Percentiles rank a stretch among this genome's conserved stretches.
Evolutionary conservation across 30 jellyfish, hydroid and myxozoan genomes (phyloP).

Genomic region (Sanderia malayensis): DNA sequence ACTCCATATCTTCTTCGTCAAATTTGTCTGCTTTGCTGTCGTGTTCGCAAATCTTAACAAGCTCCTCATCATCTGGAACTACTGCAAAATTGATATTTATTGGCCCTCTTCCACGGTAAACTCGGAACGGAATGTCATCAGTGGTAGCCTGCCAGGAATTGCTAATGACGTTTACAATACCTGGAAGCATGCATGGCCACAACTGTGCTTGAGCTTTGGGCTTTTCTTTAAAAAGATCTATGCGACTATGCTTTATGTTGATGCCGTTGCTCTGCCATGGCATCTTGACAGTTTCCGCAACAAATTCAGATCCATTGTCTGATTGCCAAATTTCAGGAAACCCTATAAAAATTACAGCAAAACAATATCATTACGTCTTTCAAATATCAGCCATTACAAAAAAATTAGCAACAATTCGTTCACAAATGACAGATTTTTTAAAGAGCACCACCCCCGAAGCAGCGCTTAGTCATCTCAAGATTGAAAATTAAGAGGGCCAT

Average conservation of each 20-base stretch:
- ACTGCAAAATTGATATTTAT: background rate
- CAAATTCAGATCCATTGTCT: background rate
- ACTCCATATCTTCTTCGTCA: background rate
- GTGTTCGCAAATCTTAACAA: background rate
- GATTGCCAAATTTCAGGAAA: background rate
- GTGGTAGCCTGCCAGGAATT: background rate
- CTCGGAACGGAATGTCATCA: background rate
- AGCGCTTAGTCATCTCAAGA: too few species aligned
- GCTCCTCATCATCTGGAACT: background rate
- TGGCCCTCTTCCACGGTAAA: background rate
- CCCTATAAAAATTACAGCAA: too few species aligned
- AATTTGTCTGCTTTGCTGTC: background rate
- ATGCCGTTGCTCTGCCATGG: background rate
- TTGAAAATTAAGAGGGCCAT: too few species aligned
- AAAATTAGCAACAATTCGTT: too few species aligned
- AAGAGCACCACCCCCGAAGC: too few species aligned
- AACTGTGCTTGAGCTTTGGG: background rate
- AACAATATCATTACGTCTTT: too few species aligned
- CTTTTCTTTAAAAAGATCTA: background rate
- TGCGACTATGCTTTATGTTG: background rate
- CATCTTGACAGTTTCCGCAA: background rate
- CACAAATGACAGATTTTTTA: too few species aligned
- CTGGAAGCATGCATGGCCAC: background rate
- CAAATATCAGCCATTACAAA: too few species aligned
- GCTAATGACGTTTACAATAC: background rate